Percentiles rank a stretch among this genome's conserved stretches.
These are phyloP conservation scores for Agrilus biguttatus DNA, from an alignment of 2,888 invertebrate genomes.

Conservation along the genomic window DNA sequence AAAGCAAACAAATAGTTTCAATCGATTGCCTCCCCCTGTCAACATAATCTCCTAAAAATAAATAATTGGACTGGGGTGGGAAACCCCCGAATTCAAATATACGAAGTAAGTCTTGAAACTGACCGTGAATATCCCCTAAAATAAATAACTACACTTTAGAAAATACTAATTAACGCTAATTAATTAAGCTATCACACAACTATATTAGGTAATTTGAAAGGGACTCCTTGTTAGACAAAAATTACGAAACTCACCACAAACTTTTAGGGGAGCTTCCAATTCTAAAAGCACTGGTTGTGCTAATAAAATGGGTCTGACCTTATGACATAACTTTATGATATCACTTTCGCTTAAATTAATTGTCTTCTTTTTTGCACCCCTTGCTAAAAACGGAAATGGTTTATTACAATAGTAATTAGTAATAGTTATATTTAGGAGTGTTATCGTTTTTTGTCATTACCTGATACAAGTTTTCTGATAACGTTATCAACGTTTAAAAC, in stretches of 20 bases:
- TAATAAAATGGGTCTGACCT: neutral
- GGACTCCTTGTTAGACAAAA: neutral
- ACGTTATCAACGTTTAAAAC: too few relatives aligned
- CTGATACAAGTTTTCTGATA: too few relatives aligned
- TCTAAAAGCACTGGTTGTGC: neutral
- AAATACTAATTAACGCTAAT: too few relatives aligned
- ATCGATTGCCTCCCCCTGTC: conserved; percentile 48
- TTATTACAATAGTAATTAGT: too few relatives aligned
- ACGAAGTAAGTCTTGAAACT: conserved; percentile 46
- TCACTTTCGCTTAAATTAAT: neutral
- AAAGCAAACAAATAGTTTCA: conserved; percentile 48
- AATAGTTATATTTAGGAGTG: too few relatives aligned
- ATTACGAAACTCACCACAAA: neutral
- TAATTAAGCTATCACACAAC: too few relatives aligned
- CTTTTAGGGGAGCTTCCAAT: neutral
- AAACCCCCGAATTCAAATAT: conserved; percentile 51
- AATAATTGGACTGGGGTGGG: conserved; percentile 50
- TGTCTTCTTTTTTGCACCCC: too few relatives aligned
- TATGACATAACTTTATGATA: neutral
- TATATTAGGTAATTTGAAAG: too few relatives aligned
- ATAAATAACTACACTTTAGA: too few relatives aligned
- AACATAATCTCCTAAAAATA: conserved; percentile 48
- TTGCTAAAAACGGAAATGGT: too few relatives aligned
- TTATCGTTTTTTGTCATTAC: too few relatives aligned
- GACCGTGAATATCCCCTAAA: conserved; percentile 48